Conservation (phyloP, 2,797 vertebrate species). For the Anabacerthia variegaticeps region DNA sequence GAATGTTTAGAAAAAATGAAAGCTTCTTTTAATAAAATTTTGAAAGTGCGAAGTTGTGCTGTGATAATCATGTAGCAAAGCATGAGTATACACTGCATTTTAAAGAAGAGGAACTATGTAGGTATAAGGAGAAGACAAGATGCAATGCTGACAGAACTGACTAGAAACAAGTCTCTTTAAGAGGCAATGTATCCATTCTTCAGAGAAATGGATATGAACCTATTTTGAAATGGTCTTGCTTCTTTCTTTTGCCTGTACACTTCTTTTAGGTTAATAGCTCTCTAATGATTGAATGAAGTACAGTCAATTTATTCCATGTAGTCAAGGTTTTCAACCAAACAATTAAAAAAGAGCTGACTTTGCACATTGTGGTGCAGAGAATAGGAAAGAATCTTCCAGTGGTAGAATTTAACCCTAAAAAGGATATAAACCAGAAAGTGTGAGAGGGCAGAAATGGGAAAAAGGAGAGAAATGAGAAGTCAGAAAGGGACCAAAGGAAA, state of each 20-base stretch:
- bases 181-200: background rate
- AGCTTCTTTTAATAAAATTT: background rate
- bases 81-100: background rate
- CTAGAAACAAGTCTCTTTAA: background rate
- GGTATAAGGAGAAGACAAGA: background rate
- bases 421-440: background rate
- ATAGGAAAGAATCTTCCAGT: background rate
- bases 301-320: background rate
- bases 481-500: background rate
- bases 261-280: background rate
- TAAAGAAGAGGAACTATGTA: background rate
- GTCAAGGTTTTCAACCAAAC: background rate
- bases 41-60: background rate
- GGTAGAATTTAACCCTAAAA: background rate
- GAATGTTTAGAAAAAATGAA: background rate
- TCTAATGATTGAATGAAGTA: background rate
- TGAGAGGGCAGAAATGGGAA: background rate
- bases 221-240: background rate
- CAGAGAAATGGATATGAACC: background rate
- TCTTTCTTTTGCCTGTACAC: background rate
- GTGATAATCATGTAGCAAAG: background rate
- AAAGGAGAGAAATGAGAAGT: background rate
- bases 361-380: background rate
- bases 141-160: background rate
- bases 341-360: background rate